These are phyloP conservation scores for Lucifuga dentata DNA, from an alignment of 2,113 vertebrate genomes.

Conservation along the genomic window DNA sequence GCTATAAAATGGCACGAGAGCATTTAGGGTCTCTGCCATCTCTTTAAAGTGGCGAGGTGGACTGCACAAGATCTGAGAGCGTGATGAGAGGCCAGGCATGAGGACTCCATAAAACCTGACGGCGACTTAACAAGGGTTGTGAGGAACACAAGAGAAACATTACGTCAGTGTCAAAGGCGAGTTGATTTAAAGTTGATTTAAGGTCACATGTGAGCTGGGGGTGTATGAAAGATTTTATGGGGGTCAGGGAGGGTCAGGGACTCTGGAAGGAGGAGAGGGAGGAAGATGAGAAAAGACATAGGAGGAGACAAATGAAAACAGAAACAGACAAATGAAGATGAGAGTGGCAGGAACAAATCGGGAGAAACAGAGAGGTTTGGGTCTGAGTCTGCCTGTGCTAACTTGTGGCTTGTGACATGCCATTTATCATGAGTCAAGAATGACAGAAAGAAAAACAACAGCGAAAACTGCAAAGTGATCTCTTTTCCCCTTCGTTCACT, in stretches of 20 bases:
- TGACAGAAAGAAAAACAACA: conserved; percentile 40
- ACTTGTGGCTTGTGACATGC: conserved; percentile 52
- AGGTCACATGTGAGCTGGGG: conserved; percentile 34
- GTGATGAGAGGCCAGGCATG: conserved; percentile 45
- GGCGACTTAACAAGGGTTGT: conserved; percentile 52
- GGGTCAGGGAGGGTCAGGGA: conserved; percentile 15
- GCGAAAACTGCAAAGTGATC: conserved; percentile 50
- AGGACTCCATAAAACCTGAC: conserved; percentile 30
- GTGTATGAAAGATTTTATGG: conserved; percentile 38
- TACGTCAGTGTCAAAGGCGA: conserved; percentile 44
- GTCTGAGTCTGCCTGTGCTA: conserved; percentile 27
- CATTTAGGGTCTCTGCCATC: conserved; percentile 14
- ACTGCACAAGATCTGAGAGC: conserved; percentile 31
- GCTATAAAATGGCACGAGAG: conserved; percentile 11
- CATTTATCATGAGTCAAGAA: conserved; percentile 55
- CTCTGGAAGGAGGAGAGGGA: conserved; percentile 1
- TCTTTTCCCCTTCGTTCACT: conserved; percentile 25
- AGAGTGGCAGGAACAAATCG: conserved; percentile 4
- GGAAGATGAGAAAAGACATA: neutral
- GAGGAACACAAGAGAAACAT: conserved; percentile 44
- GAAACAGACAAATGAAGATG: conserved; percentile 19
- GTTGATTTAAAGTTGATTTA: conserved; percentile 61
- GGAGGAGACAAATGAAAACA: conserved; percentile 21
- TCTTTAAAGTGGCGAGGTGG: conserved; percentile 53
- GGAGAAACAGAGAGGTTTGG: conserved; percentile 8